phyloP scores from a whole-genome alignment of 2,888 invertebrate genomes.

The Tipula unca region DNA sequence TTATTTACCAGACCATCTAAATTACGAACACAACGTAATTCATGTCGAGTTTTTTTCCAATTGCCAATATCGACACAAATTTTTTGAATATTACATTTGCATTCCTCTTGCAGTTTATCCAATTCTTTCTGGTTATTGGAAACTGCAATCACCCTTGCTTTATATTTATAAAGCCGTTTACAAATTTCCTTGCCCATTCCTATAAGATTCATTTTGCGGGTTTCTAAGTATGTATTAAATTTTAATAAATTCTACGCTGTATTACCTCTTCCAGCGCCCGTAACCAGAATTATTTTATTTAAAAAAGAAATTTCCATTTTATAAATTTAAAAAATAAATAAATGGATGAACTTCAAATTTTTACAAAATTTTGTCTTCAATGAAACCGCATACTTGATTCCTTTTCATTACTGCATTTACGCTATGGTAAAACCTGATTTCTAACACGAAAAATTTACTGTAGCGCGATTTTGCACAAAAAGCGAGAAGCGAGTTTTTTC shows the following conservation, averaged over 20 bases:
- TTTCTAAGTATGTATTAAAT: too few species aligned
- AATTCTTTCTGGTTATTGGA: slow-evolving; percentile 60
- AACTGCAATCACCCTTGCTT: slow-evolving; percentile 70
- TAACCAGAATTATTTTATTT: slow-evolving; percentile 74
- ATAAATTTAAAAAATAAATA: not conserved
- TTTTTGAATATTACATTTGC: slow-evolving; percentile 51
- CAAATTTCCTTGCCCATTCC: slow-evolving; percentile 69
- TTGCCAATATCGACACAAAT: slow-evolving; percentile 61
- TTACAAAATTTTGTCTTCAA: not conserved
- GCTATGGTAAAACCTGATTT: too few species aligned
- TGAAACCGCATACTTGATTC: not conserved
- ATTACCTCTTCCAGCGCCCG: slow-evolving; percentile 84
- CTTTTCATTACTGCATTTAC: too few species aligned
- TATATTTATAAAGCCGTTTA: slow-evolving; percentile 55
- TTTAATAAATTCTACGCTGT: too few species aligned
- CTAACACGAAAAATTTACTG: too few species aligned
- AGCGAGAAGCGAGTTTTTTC: too few species aligned
- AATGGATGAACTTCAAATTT: not conserved
- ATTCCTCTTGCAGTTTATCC: slow-evolving; percentile 51
- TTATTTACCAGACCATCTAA: slow-evolving; percentile 86
- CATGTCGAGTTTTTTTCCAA: slow-evolving; percentile 55
- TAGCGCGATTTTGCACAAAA: too few species aligned
- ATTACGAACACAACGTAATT: slow-evolving; percentile 48
- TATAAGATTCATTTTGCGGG: slow-evolving; percentile 28
- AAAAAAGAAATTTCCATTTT: slow-evolving; percentile 60